Percentiles rank a stretch among this genome's conserved stretches.
phyloP scores from a whole-genome alignment of 30 jellyfish, hydroid and myxozoan genomes.

The Hydractinia echinata region DNA sequence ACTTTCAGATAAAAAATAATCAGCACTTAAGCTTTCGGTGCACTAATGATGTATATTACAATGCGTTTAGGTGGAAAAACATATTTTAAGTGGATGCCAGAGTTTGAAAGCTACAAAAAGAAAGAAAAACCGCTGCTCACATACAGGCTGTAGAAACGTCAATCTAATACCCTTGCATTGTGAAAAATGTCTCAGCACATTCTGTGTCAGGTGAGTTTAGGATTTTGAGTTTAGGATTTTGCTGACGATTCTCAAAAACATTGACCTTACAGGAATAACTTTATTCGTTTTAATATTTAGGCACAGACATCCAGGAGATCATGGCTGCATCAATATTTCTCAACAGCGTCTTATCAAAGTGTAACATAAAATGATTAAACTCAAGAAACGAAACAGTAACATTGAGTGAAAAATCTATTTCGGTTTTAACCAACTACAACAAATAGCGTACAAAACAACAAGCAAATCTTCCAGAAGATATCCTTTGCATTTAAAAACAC shows the following conservation, averaged over 20 bases:
- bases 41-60: background rate
- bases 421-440: no score
- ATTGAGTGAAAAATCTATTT: no score
- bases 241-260: background rate
- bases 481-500: no score
- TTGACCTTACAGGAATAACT: background rate
- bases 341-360: no score
- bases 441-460: no score
- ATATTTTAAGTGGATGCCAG: slow-evolving; percentile 15
- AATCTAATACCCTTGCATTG: slow-evolving; percentile 25
- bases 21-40: background rate
- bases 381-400: no score
- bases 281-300: slow-evolving; percentile 1
- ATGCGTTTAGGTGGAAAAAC: slow-evolving; percentile 5
- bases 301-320: slow-evolving; percentile 30
- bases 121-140: slow-evolving; percentile 16
- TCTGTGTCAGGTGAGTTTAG: slow-evolving; percentile 16
- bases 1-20: background rate
- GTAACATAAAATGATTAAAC: no score
- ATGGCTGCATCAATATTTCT: background rate
- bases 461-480: no score
- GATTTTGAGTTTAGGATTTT: background rate
- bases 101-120: background rate
- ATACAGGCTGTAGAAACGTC: background rate
- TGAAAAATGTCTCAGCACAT: slow-evolving; percentile 1